These are phyloP conservation scores for Periophthalmodon schlosseri DNA, from an alignment of 2,113 vertebrate species.

Conservation along the genomic window DNA sequence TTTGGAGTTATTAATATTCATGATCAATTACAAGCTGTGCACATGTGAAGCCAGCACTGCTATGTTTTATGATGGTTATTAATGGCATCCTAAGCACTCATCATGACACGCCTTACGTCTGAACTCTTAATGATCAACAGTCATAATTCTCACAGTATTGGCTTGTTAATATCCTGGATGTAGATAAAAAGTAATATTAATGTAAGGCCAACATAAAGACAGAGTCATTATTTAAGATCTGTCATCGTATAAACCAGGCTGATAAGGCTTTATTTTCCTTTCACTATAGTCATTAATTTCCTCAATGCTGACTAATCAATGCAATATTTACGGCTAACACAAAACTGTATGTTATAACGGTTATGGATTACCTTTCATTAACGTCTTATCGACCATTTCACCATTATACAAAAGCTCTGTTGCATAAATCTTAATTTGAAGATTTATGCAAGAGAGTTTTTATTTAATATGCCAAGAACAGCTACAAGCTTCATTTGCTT, in stretches of 20 bases:
- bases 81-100: slow-evolving; percentile 53
- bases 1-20: slow-evolving; percentile 58
- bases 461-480: neutral
- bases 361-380: slow-evolving; percentile 49
- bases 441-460: neutral
- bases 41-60: slow-evolving; percentile 30
- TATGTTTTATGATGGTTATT: slow-evolving; percentile 62
- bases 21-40: slow-evolving; percentile 51
- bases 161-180: slow-evolving; percentile 79
- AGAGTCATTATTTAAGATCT: slow-evolving; percentile 68
- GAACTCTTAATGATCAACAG: slow-evolving; percentile 74
- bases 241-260: slow-evolving; percentile 59
- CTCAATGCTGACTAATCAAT: slow-evolving; percentile 75
- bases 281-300: slow-evolving; percentile 73
- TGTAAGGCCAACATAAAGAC: slow-evolving; percentile 69
- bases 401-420: neutral
- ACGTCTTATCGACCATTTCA: slow-evolving; percentile 19
- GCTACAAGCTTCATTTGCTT: neutral
- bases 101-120: slow-evolving; percentile 37
- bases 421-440: too few species aligned
- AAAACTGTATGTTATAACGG: slow-evolving; percentile 47
- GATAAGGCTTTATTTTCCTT: slow-evolving; percentile 76
- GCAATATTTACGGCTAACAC: slow-evolving; percentile 59
- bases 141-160: slow-evolving; percentile 70
- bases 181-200: slow-evolving; percentile 72